These are phyloP conservation scores for Branchellion lobata DNA, from an alignment of 2,888 invertebrate genomes.

Conservation along the genomic window DNA sequence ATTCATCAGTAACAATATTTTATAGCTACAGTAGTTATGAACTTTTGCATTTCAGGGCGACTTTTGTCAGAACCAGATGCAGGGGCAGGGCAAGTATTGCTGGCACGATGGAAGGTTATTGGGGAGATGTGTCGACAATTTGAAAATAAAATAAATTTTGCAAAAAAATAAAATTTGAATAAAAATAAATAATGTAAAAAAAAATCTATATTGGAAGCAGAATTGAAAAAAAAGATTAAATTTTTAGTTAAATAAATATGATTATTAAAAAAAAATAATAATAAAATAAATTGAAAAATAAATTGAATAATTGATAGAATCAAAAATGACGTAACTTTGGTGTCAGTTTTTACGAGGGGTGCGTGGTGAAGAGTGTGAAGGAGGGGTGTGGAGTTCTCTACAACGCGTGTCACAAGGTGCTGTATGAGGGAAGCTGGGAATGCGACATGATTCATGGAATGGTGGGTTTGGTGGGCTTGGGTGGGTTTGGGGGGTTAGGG, in stretches of 20 bases:
- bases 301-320: too few relatives aligned
- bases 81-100: slow-evolving; percentile 60
- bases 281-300: not conserved
- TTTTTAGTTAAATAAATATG: too few relatives aligned
- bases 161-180: too few relatives aligned
- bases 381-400: slow-evolving; percentile 60
- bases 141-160: too few relatives aligned
- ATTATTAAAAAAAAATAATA: not conserved
- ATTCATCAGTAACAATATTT: too few relatives aligned
- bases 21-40: too few relatives aligned
- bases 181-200: too few relatives aligned
- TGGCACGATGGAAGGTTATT: slow-evolving; percentile 59
- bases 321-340: too few relatives aligned
- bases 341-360: slow-evolving; percentile 60
- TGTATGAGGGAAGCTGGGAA: slow-evolving; percentile 61
- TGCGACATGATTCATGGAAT: slow-evolving; percentile 60
- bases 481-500: too few relatives aligned
- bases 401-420: slow-evolving; percentile 54
- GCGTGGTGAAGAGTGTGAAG: slow-evolving; percentile 60
- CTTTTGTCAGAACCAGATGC: slow-evolving; percentile 59
- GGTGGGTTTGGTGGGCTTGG: slow-evolving; percentile 53
- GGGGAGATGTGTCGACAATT: not conserved
- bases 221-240: too few relatives aligned
- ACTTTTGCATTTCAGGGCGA: slow-evolving; percentile 57
- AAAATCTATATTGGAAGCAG: not conserved